A percentile compares a stretch with the other conserved stretches of the same genome.
Evolutionary conservation across 2,888 invertebrate genomes (phyloP).

Genomic region (Idaea biselata): DNA sequence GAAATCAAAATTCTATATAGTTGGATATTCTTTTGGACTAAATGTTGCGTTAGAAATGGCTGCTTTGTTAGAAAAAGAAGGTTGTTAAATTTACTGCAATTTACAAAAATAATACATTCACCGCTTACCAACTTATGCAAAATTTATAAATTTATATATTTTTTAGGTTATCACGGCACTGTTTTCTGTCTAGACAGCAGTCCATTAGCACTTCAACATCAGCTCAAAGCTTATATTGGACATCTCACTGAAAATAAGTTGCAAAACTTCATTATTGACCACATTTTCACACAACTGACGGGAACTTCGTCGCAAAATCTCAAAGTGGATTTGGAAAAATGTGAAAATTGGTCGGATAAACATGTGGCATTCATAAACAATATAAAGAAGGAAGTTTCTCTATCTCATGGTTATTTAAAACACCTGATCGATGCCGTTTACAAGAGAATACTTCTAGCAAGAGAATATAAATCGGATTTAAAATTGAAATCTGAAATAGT

Average conservation of each 20-base stretch:
- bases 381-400: constrained; percentile 19
- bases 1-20: constrained; percentile 33
- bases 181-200: constrained; percentile 48
- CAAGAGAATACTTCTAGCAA: constrained; percentile 32
- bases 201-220: constrained; percentile 38
- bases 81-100: constrained; percentile 31
- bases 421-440: constrained; percentile 30
- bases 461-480: constrained; percentile 34
- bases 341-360: constrained; percentile 32
- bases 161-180: constrained; percentile 38
- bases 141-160: constrained; percentile 1
- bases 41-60: constrained; percentile 44
- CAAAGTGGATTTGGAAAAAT: constrained; percentile 19
- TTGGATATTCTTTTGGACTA: constrained; percentile 40
- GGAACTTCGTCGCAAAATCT: constrained; percentile 26
- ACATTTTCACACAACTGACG: constrained; percentile 33
- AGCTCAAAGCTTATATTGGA: constrained; percentile 37
- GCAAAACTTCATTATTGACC: constrained; percentile 34
- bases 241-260: constrained; percentile 32
- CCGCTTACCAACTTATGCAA: too few species aligned
- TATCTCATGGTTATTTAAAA: constrained; percentile 33
- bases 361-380: constrained; percentile 26
- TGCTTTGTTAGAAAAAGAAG: constrained; percentile 41
- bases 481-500: constrained; percentile 39
- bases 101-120: background rate